Percentiles rank a stretch among this genome's conserved stretches.
phyloP scores from a whole-genome alignment of 2,113 vertebrate species.

The Cisticola juncidis region DNA sequence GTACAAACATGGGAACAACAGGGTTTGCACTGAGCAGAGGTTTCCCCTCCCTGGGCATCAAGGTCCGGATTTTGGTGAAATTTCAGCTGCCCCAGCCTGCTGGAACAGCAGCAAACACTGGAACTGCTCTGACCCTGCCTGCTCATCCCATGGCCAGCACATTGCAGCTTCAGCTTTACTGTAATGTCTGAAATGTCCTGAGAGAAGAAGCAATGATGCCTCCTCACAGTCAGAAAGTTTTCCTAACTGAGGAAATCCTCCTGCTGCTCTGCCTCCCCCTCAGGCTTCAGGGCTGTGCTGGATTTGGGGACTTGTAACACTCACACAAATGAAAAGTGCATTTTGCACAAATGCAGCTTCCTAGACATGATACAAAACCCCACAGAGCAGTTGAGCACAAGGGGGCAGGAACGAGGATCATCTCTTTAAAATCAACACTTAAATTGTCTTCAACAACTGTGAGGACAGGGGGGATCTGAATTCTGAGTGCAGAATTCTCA shows the following conservation, averaged over 20 bases:
- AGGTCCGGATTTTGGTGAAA: background rate
- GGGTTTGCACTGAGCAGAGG: background rate
- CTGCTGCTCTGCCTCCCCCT: background rate
- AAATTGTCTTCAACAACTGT: background rate
- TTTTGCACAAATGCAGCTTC: background rate
- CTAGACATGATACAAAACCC: background rate
- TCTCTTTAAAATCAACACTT: background rate
- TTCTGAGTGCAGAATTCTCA: background rate
- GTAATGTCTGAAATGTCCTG: background rate
- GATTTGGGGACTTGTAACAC: background rate
- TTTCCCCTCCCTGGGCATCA: background rate
- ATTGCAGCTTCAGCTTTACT: background rate
- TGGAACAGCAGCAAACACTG: background rate
- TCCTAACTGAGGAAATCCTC: background rate
- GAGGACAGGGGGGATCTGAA: background rate
- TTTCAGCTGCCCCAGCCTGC: constrained; percentile 4
- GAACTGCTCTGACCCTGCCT: background rate
- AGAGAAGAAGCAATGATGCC: background rate
- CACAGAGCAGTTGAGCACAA: background rate
- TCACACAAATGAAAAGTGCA: background rate
- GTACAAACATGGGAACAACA: background rate
- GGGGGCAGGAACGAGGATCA: background rate
- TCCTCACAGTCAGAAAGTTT: background rate
- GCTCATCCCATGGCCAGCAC: background rate
- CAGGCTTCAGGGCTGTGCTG: background rate